phyloP scores from a whole-genome alignment of 2,888 invertebrate genomes.

The Alviniconcha strummeri region DNA sequence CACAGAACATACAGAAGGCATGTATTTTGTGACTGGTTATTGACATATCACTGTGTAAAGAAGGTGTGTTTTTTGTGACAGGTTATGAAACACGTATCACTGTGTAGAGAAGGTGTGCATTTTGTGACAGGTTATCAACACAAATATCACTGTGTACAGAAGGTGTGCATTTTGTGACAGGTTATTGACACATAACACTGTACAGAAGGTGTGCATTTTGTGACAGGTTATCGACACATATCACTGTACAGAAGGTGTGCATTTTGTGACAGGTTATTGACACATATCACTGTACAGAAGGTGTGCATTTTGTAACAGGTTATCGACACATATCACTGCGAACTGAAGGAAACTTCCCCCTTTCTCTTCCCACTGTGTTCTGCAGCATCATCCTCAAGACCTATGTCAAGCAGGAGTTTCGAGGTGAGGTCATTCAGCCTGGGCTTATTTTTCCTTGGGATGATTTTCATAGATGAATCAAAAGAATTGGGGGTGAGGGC shows the following conservation, averaged over 20 bases:
- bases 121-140: background rate
- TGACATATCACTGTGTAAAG: no score
- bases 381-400: conserved; percentile 99
- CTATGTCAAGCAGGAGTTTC: conserved; percentile 99
- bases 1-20: no score
- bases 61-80: no score
- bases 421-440: conserved; percentile 78
- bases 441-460: no score
- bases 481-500: background rate
- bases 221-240: conserved; percentile 75
- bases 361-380: conserved; percentile 99
- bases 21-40: no score
- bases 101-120: background rate
- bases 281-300: conserved; percentile 70
- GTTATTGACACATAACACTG: conserved; percentile 81
- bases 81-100: background rate
- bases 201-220: no score
- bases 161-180: background rate
- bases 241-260: conserved; percentile 75
- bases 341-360: conserved; percentile 99
- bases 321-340: conserved; percentile 97
- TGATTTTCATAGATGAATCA: background rate
- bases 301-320: conserved; percentile 75
- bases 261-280: conserved; percentile 83
- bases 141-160: no score